phyloP scores from a whole-genome alignment of 2,113 vertebrate genomes.

The Ptychochromis oligacanthus region DNA sequence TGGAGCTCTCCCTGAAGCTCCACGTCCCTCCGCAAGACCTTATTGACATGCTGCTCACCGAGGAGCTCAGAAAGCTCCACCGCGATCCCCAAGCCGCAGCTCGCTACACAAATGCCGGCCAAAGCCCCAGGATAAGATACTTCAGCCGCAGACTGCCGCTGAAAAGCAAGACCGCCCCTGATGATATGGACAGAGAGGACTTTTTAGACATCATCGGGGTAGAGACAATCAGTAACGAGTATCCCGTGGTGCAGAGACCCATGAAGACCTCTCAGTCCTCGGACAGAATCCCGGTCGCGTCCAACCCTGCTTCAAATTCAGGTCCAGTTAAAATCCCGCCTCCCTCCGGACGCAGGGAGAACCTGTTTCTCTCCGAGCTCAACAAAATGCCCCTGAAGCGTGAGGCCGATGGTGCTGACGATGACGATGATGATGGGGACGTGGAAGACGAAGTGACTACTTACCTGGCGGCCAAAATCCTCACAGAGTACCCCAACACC shows the following conservation, averaged over 20 bases:
- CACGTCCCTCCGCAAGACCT: conserved; percentile 96
- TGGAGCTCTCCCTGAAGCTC: conserved; percentile 93
- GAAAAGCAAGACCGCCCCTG: conserved; percentile 84
- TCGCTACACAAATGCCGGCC: conserved; percentile 80
- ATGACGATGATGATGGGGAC: conserved; percentile 83
- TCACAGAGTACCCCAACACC: conserved; percentile 89
- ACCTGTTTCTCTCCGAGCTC: conserved; percentile 82
- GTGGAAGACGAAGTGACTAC: conserved; percentile 91
- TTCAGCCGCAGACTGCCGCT: conserved; percentile 82
- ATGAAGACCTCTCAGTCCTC: conserved; percentile 80
- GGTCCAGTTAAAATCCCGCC: conserved; percentile 57
- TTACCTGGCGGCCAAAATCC: conserved; percentile 88
- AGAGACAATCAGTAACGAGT: conserved; percentile 86
- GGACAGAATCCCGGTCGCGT: conserved; percentile 76
- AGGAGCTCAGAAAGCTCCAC: conserved; percentile 86
- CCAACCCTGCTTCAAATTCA: conserved; percentile 66
- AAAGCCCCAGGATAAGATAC: conserved; percentile 83
- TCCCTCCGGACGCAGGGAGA: conserved; percentile 82
- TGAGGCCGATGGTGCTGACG: conserved; percentile 70
- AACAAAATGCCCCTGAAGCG: conserved; percentile 85
- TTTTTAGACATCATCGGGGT: conserved; percentile 91
- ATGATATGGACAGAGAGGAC: conserved; percentile 91
- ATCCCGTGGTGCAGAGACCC: conserved; percentile 83
- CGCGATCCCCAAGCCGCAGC: conserved; percentile 76
- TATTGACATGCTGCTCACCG: conserved; percentile 91